Percentiles rank a stretch among this genome's conserved stretches.
Conservation (phyloP, 2,888 invertebrate species). For the Zele albiditarsus region DNA sequence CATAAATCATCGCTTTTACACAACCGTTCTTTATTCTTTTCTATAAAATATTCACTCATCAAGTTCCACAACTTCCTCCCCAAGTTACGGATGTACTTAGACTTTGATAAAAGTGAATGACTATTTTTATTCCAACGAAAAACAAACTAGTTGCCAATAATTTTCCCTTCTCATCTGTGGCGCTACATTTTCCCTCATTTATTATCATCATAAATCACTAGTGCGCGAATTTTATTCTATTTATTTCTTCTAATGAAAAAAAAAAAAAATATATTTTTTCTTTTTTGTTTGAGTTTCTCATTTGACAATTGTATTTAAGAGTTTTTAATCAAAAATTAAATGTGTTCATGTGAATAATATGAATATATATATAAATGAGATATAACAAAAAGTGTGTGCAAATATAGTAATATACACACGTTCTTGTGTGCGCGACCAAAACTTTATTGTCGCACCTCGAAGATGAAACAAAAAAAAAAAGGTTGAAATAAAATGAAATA, state of each 20-base stretch:
- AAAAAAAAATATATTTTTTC: background rate
- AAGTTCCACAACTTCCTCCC: background rate
- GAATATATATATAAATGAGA: constrained; percentile 14
- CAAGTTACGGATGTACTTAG: background rate
- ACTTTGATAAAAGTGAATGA: background rate
- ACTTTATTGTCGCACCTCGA: background rate
- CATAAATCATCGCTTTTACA: background rate
- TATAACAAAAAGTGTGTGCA: background rate
- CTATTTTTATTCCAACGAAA: too few species aligned
- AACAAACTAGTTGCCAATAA: too few species aligned
- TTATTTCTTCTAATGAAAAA: background rate
- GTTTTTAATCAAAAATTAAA: constrained; percentile 51
- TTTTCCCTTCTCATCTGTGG: too few species aligned
- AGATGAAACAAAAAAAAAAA: constrained; percentile 10
- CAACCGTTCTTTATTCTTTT: background rate
- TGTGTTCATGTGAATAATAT: constrained; percentile 47
- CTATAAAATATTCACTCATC: background rate
- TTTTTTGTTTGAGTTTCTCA: background rate
- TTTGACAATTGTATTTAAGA: constrained; percentile 20
- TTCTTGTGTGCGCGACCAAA: constrained; percentile 14
- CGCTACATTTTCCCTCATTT: background rate
- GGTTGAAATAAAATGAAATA: constrained; percentile 20
- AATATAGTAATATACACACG: background rate
- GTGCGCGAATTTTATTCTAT: background rate
- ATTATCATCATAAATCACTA: background rate